Conservation (phyloP, 1,140 invertebrate genomes). For the Harpegnathos saltator region DNA sequence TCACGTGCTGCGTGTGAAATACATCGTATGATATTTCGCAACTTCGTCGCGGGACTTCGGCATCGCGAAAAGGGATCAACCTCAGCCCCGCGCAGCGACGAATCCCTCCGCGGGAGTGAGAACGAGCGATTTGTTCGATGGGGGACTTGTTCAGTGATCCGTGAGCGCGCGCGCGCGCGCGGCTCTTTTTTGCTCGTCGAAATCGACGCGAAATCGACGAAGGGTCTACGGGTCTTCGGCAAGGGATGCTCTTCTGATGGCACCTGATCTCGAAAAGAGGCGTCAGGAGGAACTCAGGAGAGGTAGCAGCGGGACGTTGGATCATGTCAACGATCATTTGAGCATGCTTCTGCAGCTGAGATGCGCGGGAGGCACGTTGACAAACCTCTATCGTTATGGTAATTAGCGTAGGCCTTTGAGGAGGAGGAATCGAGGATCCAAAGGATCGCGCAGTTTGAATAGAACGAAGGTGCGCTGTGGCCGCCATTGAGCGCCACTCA, state of each 20-base stretch:
- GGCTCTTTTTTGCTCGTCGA: neutral
- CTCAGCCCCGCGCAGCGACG: neutral
- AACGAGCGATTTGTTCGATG: neutral
- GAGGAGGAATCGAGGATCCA: too few species aligned
- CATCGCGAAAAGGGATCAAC: neutral
- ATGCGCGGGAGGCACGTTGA: conserved; percentile 61
- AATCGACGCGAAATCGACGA: neutral
- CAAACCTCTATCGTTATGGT: conserved; percentile 73
- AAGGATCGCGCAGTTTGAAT: too few species aligned
- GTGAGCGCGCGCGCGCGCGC: too few species aligned
- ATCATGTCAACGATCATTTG: conserved; percentile 59
- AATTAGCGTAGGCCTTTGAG: conserved; percentile 28
- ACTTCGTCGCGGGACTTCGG: neutral
- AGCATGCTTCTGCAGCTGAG: conserved; percentile 74
- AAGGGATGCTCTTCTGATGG: conserved; percentile 75
- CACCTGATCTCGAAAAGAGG: conserved; percentile 81
- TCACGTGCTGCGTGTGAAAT: too few species aligned
- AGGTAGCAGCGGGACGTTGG: conserved; percentile 50
- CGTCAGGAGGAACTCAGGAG: conserved; percentile 73
- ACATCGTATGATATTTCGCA: neutral
- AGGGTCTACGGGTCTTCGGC: neutral
- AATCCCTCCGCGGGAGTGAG: neutral
- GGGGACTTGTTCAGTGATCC: conserved; percentile 2
- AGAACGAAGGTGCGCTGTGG: too few species aligned
- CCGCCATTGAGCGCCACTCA: too few species aligned